Evolutionary conservation across 2,797 vertebrate genomes (phyloP).

Genomic region (Amniataba percoides): DNA sequence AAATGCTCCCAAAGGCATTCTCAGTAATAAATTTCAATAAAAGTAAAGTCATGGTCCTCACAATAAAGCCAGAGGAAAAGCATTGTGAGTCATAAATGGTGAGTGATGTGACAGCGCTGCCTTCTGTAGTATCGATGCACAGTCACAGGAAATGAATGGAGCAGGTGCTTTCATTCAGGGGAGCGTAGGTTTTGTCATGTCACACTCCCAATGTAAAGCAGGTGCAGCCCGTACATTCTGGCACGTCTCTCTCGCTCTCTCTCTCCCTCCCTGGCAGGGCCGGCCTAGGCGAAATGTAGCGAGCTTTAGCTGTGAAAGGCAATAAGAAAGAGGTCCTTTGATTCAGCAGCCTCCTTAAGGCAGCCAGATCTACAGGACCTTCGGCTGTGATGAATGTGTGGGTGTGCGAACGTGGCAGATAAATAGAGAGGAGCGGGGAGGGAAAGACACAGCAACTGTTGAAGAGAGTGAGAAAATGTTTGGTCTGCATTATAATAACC

Average conservation of each 20-base stretch:
- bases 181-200: constrained; percentile 43
- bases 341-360: constrained; percentile 67
- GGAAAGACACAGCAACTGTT: constrained; percentile 41
- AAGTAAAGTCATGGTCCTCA: constrained; percentile 16
- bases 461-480: constrained; percentile 28
- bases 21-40: constrained; percentile 28
- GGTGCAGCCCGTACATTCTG: constrained; percentile 56
- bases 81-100: constrained; percentile 23
- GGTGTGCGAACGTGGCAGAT: constrained; percentile 59
- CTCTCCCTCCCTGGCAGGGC: constrained; percentile 3
- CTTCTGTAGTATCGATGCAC: constrained; percentile 13
- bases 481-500: constrained; percentile 19
- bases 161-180: constrained; percentile 54
- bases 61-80: constrained; percentile 29
- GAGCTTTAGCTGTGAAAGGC: constrained; percentile 46
- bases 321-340: constrained; percentile 70
- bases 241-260: constrained; percentile 2
- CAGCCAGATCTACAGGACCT: constrained; percentile 56
- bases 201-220: constrained; percentile 45
- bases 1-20: constrained; percentile 14
- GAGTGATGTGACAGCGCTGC: constrained; percentile 27
- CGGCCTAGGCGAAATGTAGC: constrained; percentile 38
- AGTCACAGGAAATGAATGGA: constrained; percentile 38
- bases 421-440: constrained; percentile 42
- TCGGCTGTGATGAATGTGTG: constrained; percentile 59